Evolutionary conservation across 2,113 vertebrate genomes (phyloP).

Genomic region (Tyrannus savana): DNA sequence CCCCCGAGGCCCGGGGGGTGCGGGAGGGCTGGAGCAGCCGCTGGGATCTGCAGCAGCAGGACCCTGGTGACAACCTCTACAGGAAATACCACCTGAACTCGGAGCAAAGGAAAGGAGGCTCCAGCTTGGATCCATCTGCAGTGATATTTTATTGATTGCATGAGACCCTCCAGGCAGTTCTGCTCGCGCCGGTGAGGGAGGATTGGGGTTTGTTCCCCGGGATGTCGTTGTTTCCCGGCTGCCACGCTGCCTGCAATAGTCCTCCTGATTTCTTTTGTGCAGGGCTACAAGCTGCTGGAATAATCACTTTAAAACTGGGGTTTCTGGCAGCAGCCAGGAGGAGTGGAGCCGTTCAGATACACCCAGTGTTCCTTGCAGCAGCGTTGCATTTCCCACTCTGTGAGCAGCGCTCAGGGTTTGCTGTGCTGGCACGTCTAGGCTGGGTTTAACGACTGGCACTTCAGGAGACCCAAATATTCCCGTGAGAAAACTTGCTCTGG

Average conservation of each 20-base stretch:
- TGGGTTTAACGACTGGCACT: not conserved
- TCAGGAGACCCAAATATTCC: not conserved
- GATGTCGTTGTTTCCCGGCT: not conserved
- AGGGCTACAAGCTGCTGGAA: not conserved
- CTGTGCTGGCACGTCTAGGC: not conserved
- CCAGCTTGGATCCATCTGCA: not conserved
- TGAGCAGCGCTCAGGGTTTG: not conserved
- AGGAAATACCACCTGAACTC: not conserved
- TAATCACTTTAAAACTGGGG: not conserved
- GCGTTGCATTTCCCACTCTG: accelerated
- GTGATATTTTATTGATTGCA: slow-evolving; percentile 50
- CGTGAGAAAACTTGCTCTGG: not conserved
- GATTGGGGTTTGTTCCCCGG: not conserved
- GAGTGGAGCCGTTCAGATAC: not conserved
- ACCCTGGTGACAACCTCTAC: not conserved
- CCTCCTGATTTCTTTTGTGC: not conserved
- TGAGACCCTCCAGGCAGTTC: slow-evolving; percentile 14
- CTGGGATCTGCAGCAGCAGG: not conserved
- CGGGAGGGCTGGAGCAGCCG: accelerated
- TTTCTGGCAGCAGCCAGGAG: not conserved
- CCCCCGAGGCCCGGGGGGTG: accelerated
- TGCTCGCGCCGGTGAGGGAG: not conserved
- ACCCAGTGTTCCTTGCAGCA: not conserved
- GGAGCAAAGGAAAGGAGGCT: not conserved
- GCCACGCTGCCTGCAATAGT: not conserved